phyloP scores from a whole-genome alignment of 2,113 vertebrate genomes.

The Ceyx cyanopectus region DNA sequence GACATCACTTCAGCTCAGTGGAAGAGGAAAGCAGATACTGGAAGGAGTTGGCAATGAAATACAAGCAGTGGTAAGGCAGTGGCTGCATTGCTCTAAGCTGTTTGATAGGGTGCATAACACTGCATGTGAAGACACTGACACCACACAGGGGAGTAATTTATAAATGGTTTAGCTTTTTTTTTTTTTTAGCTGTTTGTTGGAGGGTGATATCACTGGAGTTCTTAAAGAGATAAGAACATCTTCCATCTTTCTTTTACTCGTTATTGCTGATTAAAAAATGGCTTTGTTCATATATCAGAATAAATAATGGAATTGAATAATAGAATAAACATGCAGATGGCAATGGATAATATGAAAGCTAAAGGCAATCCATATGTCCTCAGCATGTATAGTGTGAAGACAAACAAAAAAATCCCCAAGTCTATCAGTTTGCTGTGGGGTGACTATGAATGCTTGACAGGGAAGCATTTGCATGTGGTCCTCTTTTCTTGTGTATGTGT shows the following conservation, averaged over 20 bases:
- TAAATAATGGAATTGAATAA: neutral
- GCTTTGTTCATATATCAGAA: neutral
- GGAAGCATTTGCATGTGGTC: neutral
- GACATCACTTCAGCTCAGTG: slow-evolving; percentile 81
- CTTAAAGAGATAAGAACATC: neutral
- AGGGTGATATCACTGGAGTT: neutral
- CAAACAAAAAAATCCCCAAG: neutral
- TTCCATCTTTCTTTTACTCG: neutral
- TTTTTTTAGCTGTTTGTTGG: neutral
- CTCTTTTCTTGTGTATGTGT: neutral
- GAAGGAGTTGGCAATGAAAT: slow-evolving; percentile 87
- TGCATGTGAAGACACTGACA: neutral
- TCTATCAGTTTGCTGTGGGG: neutral
- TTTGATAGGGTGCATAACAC: neutral
- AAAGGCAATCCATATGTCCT: neutral
- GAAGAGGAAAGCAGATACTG: slow-evolving; percentile 90
- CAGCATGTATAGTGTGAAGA: neutral
- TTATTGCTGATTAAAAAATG: neutral
- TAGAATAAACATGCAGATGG: neutral
- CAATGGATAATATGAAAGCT: neutral
- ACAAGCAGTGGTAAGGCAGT: slow-evolving; percentile 85
- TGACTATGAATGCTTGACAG: neutral
- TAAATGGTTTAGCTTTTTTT: neutral
- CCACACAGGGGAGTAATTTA: neutral
- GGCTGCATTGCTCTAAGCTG: neutral